phyloP scores from a whole-genome alignment of 2,888 invertebrate genomes.

The Caenorhabditis angaria region DNA sequence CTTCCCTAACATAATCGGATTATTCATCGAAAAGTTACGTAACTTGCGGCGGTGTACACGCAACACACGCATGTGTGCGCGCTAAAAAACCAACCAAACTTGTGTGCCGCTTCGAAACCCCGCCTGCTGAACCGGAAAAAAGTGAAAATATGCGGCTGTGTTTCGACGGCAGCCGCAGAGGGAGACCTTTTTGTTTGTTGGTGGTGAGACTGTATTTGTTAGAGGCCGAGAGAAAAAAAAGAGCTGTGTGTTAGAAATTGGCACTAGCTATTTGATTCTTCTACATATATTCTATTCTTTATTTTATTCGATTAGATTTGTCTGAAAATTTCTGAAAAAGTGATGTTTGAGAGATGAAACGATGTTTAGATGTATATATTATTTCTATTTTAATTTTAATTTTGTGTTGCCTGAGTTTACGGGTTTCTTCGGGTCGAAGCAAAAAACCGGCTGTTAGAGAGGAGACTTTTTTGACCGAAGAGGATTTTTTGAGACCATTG shows the following conservation, averaged over 20 bases:
- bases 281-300: too few species aligned
- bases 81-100: neutral
- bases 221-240: too few species aligned
- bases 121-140: constrained; percentile 4
- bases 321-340: too few species aligned
- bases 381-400: neutral
- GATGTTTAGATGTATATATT: too few species aligned
- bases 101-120: neutral
- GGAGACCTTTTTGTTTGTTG: too few species aligned
- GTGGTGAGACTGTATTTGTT: neutral
- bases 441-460: neutral
- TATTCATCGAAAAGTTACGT: too few species aligned
- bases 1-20: too few species aligned
- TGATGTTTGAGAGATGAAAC: too few species aligned
- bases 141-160: neutral
- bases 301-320: too few species aligned
- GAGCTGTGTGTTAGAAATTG: too few species aligned
- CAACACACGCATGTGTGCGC: neutral
- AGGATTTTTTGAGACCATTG: constrained; percentile 55
- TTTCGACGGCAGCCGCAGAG: neutral
- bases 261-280: too few species aligned
- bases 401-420: neutral
- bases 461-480: constrained; percentile 53
- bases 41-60: too few species aligned
- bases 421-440: neutral